Percentiles rank a stretch among this genome's conserved stretches.
phyloP scores from a whole-genome alignment of 2,888 invertebrate genomes.

The Branchellion lobata region DNA sequence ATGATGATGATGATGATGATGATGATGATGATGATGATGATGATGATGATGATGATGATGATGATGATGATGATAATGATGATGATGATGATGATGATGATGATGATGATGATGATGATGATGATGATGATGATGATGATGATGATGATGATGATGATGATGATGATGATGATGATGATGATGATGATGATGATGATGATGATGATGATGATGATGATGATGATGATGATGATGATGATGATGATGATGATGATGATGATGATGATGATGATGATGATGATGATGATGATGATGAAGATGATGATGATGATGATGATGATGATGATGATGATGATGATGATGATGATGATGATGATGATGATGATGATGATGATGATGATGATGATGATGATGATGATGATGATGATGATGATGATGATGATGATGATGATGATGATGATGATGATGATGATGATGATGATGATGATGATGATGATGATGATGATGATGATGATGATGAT shows the following conservation, averaged over 20 bases:
- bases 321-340: slow-evolving; percentile 34
- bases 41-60: neutral
- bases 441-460: slow-evolving; percentile 27
- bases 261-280: slow-evolving; percentile 21
- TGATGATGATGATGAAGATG: neutral
- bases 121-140: neutral
- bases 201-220: slow-evolving; percentile 37
- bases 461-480: slow-evolving; percentile 25
- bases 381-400: slow-evolving; percentile 27
- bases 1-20: slow-evolving; percentile 20
- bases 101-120: neutral
- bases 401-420: slow-evolving; percentile 27
- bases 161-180: slow-evolving; percentile 30
- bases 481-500: slow-evolving; percentile 21
- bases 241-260: slow-evolving; percentile 40
- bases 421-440: slow-evolving; percentile 34
- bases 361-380: slow-evolving; percentile 31
- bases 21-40: slow-evolving; percentile 4
- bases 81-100: slow-evolving; percentile 19
- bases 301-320: neutral
- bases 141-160: slow-evolving; percentile 9
- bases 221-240: slow-evolving; percentile 24
- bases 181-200: neutral
- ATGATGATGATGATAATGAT: slow-evolving; percentile 14
- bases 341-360: slow-evolving; percentile 23